Evolutionary conservation across 2,113 vertebrate genomes (phyloP).

Genomic region (Mus pahari): DNA sequence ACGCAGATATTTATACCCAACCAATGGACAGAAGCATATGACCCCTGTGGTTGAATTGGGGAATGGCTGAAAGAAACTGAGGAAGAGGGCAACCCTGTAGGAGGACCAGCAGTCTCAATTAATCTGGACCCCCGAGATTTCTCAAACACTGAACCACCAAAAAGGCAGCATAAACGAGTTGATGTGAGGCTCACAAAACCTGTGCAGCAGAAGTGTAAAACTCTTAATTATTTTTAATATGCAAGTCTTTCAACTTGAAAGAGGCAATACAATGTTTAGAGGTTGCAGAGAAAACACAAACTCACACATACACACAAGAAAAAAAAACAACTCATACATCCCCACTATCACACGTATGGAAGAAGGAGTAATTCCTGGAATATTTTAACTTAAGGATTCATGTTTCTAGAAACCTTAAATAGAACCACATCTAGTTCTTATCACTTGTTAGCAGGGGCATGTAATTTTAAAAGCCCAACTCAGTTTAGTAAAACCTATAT

Average conservation of each 20-base stretch:
- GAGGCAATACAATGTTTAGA: background rate
- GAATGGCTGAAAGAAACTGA: no score
- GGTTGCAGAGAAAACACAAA: background rate
- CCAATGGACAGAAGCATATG: no score
- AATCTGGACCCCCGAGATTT: no score
- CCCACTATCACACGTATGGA: constrained; percentile 5
- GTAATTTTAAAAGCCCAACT: constrained; percentile 56
- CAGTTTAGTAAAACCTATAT: constrained; percentile 56
- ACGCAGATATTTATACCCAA: no score
- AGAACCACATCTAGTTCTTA: constrained; percentile 29
- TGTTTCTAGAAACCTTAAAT: constrained; percentile 30
- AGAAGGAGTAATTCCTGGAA: constrained; percentile 28
- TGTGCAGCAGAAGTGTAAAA: background rate
- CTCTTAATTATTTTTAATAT: background rate
- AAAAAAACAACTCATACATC: background rate
- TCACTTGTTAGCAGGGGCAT: background rate
- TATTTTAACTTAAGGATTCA: background rate
- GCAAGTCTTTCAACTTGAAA: constrained; percentile 6
- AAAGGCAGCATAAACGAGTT: no score
- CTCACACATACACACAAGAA: background rate
- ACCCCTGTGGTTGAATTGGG: no score
- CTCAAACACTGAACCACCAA: no score
- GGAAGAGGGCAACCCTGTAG: no score
- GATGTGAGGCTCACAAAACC: no score
- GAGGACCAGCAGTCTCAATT: no score